Evolutionary conservation across 2,888 invertebrate species (phyloP).

Genomic region (Nematopogon swammerdamellus): DNA sequence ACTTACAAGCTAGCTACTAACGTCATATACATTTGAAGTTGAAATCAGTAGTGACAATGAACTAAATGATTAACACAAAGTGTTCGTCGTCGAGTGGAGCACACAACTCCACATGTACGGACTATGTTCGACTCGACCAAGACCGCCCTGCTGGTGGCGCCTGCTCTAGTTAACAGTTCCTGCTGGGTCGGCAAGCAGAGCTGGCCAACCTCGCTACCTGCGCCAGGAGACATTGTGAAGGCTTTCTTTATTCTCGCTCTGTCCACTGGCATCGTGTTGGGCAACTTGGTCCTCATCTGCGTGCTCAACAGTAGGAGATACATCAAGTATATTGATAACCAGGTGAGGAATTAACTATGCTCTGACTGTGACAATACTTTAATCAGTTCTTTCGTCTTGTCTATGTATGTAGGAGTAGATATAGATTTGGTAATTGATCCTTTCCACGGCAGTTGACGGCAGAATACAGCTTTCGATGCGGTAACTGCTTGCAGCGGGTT

Average conservation of each 20-base stretch:
- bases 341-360: conserved; percentile 52
- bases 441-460: no score
- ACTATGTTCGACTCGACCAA: conserved; percentile 63
- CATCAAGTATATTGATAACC: conserved; percentile 82
- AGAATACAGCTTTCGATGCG: no score
- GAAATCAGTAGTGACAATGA: no score
- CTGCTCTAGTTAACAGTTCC: conserved; percentile 78
- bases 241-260: conserved; percentile 73
- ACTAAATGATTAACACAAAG: neutral
- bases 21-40: no score
- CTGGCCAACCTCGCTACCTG: conserved; percentile 62
- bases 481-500: no score
- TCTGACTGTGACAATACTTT: no score
- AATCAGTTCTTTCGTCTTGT: no score
- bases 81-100: neutral
- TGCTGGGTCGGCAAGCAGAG: conserved; percentile 70
- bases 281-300: conserved; percentile 76
- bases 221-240: conserved; percentile 70
- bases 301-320: conserved; percentile 82
- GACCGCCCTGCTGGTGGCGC: conserved; percentile 73
- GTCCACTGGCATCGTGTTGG: conserved; percentile 75
- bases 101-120: conserved; percentile 17
- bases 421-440: no score
- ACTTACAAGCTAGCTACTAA: no score
- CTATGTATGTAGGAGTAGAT: no score